Percentiles rank a stretch among this genome's conserved stretches.
These are phyloP conservation scores for Tachysurus vachellii DNA, from an alignment of 2,113 vertebrate species.

Conservation along the genomic window DNA sequence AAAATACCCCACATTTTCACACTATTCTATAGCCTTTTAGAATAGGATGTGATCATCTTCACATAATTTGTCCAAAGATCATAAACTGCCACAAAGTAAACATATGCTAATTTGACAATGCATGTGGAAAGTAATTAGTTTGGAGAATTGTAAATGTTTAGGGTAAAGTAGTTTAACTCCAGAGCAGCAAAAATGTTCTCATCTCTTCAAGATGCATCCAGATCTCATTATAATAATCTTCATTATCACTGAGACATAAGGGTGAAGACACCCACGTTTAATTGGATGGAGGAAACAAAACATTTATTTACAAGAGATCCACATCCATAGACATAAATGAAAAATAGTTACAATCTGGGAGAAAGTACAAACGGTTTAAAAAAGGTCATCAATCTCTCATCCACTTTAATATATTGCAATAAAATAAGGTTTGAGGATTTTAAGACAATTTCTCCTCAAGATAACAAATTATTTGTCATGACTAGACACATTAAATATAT, in stretches of 20 bases:
- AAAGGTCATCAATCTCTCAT: neutral
- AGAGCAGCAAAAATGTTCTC: neutral
- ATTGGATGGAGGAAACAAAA: constrained; percentile 7
- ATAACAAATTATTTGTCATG: constrained; percentile 4
- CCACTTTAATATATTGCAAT: neutral
- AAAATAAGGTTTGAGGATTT: constrained; percentile 13
- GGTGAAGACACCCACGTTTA: neutral
- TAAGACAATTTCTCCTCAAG: neutral
- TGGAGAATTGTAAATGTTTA: neutral
- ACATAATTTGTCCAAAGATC: neutral
- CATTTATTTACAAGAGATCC: constrained; percentile 28
- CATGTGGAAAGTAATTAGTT: neutral
- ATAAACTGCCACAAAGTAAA: neutral
- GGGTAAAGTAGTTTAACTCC: neutral
- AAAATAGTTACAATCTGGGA: constrained; percentile 16
- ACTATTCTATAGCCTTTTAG: neutral
- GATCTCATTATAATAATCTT: neutral
- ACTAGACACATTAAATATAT: constrained; percentile 16
- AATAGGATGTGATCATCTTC: neutral
- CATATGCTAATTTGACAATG: neutral
- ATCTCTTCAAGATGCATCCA: neutral
- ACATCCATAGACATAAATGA: neutral
- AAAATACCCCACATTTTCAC: neutral
- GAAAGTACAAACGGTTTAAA: constrained; percentile 15
- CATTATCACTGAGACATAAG: constrained; percentile 7